Conservation (phyloP, 2,113 vertebrate genomes). For the Datnioides undecimradiatus region DNA sequence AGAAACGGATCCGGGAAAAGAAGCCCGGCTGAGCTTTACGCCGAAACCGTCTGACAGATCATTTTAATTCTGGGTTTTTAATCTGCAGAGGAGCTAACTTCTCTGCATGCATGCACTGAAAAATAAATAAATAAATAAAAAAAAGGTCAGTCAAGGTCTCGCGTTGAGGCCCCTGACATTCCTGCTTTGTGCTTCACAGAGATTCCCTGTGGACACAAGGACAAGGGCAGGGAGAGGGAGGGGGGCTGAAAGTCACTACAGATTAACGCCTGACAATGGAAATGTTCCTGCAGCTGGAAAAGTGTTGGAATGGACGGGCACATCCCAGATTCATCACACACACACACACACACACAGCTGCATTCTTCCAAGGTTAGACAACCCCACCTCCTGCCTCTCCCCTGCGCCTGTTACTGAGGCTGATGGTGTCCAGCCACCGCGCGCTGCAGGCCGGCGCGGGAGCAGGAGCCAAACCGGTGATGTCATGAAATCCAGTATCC, state of each 20-base stretch:
- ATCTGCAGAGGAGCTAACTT: background rate
- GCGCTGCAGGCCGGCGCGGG: background rate
- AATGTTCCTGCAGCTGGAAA: conserved; percentile 63
- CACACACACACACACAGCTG: background rate
- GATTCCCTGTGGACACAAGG: conserved; percentile 61
- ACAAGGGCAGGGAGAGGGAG: conserved; percentile 38
- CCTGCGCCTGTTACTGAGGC: background rate
- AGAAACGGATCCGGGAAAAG: background rate
- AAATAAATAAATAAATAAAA: conserved; percentile 27
- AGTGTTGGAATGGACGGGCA: conserved; percentile 31
- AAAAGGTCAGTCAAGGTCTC: conserved; percentile 50
- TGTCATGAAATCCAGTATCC: background rate
- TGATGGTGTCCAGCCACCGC: conserved; percentile 22
- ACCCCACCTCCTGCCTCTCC: conserved; percentile 5
- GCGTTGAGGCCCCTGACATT: conserved; percentile 53
- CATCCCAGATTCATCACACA: conserved; percentile 16
- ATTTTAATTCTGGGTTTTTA: conserved; percentile 11
- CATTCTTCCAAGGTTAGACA: conserved; percentile 36
- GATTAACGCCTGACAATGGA: conserved; percentile 73
- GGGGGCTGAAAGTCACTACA: conserved; percentile 60
- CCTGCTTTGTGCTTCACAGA: conserved; percentile 48
- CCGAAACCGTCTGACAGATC: conserved; percentile 12
- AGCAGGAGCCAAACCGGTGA: background rate
- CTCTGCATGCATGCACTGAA: background rate
- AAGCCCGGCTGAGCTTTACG: conserved; percentile 1